Conservation (phyloP, 30 jellyfish, hydroid and myxozoan genomes). For the Cassiopea andromeda region DNA sequence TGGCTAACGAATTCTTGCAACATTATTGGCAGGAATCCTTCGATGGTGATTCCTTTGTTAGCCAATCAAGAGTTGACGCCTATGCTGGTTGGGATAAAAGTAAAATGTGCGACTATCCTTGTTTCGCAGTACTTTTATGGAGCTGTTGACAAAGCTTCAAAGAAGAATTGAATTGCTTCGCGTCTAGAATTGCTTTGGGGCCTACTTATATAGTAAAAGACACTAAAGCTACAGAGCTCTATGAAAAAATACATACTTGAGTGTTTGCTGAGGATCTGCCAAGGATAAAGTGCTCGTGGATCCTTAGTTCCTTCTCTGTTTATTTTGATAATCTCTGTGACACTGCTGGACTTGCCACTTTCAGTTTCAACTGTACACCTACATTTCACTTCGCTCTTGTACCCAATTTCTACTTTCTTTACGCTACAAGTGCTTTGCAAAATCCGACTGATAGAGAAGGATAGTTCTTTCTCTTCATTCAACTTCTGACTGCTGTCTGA, state of each 20-base stretch:
- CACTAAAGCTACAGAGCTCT: not conserved
- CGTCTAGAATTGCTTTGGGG: too few relatives aligned
- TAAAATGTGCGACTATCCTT: too few relatives aligned
- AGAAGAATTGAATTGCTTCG: too few relatives aligned
- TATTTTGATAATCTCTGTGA: not conserved
- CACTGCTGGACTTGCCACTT: not conserved
- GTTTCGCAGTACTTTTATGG: too few relatives aligned
- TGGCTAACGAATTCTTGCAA: too few relatives aligned
- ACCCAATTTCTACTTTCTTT: not conserved
- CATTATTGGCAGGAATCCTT: too few relatives aligned
- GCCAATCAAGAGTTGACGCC: too few relatives aligned
- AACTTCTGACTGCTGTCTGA: not conserved
- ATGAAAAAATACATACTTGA: not conserved
- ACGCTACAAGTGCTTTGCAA: constrained; percentile 11
- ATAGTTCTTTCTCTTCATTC: constrained; percentile 40
- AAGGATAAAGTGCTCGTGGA: constrained; percentile 16
- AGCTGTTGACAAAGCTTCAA: too few relatives aligned
- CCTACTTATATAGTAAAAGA: too few relatives aligned
- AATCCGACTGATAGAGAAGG: constrained; percentile 46
- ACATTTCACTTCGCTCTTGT: not conserved
- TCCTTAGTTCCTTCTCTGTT: constrained; percentile 17
- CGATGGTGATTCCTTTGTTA: too few relatives aligned
- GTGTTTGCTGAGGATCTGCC: constrained; percentile 47
- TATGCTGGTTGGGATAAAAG: too few relatives aligned
- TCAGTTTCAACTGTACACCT: not conserved